Base-by-base conservation (phyloP, 2,888 invertebrate genomes). In the Drosophila algonquin region DNA sequence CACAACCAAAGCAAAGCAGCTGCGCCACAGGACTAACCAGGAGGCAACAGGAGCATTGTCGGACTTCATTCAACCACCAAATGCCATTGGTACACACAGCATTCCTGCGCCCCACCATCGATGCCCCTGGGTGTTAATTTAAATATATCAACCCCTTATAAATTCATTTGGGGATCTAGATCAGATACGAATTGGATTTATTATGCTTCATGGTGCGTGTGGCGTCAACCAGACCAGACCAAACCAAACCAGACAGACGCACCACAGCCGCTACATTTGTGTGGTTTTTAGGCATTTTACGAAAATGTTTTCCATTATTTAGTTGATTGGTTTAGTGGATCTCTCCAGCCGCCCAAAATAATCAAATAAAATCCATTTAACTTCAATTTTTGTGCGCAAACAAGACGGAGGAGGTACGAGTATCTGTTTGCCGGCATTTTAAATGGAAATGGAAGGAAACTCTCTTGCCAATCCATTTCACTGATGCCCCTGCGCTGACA, bases 121-220 rank as follows among this genome's bases (percentile, higher is more conserved):
- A 12, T 50, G 50, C 35, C 12, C 32, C 27, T 65, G 70, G 69
- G 71, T 80, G 77, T 76, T 73, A 67, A 83, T 81, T 84, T 87
- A 79, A 75, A 79, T 72, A 77, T 65, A 77, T 70, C 58, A 78
- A 75, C 65, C 74, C 69, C 72, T 59, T 75, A 57, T 65, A 67
- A 7, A 40, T 40, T n/a, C 14, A 14, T 70, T 72, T 16, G 40
- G 27, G 32, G 30, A 55, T 40, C 63, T 47, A 64, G 70, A 80
- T 59, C 68, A 64, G 68, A 67, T 79, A 62, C 58, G 64, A 86
- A 83, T 82, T 71, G 84, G 79, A 80, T 86, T 82, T 80, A 62
- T 86, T 86, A 62, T 73, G 87, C 80, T 81, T 70, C 60, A 60
- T 71, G 82, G 74, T 76, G 87, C 87, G 73, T 83, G 81, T 53